Evolutionary conservation across 1,140 invertebrate genomes (phyloP).

Genomic region (Piezodorus guildinii): DNA sequence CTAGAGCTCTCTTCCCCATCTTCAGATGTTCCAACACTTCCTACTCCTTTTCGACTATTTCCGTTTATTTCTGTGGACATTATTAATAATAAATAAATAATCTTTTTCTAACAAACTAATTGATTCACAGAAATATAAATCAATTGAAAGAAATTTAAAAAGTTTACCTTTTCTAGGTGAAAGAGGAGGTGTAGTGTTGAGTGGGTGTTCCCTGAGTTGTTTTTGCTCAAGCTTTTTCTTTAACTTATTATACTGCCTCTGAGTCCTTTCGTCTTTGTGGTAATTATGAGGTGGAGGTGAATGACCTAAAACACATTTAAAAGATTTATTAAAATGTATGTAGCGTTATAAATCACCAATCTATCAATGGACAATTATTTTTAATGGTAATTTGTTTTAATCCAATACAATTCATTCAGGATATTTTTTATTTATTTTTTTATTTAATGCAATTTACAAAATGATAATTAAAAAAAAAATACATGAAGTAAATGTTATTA

Average conservation of each 20-base stretch:
- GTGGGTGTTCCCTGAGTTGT: conserved; percentile 31
- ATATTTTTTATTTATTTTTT: too few relatives aligned
- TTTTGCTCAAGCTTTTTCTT: conserved; percentile 58
- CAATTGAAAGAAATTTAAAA: background rate
- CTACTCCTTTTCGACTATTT: conserved; percentile 37
- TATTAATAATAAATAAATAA: background rate
- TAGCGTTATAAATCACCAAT: too few relatives aligned
- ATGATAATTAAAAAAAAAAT: too few relatives aligned
- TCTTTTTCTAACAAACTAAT: too few relatives aligned
- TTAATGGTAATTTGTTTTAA: too few relatives aligned
- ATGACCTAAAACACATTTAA: conserved; percentile 32
- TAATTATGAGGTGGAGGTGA: conserved; percentile 42
- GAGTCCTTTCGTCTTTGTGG: conserved; percentile 63
- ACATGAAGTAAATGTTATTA: too few relatives aligned
- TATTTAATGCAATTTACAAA: too few relatives aligned
- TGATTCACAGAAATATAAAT: too few relatives aligned
- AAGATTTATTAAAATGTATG: too few relatives aligned
- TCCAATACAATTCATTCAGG: too few relatives aligned
- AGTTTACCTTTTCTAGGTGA: conserved; percentile 45
- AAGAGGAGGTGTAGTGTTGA: conserved; percentile 33
- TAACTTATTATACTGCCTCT: conserved; percentile 60
- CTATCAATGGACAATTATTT: too few relatives aligned
- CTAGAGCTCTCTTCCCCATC: conserved; percentile 58
- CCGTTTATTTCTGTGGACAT: conserved; percentile 20
- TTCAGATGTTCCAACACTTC: conserved; percentile 49